These are phyloP conservation scores for Rapana venosa DNA, from an alignment of 2,888 invertebrate species.

Conservation along the genomic window DNA sequence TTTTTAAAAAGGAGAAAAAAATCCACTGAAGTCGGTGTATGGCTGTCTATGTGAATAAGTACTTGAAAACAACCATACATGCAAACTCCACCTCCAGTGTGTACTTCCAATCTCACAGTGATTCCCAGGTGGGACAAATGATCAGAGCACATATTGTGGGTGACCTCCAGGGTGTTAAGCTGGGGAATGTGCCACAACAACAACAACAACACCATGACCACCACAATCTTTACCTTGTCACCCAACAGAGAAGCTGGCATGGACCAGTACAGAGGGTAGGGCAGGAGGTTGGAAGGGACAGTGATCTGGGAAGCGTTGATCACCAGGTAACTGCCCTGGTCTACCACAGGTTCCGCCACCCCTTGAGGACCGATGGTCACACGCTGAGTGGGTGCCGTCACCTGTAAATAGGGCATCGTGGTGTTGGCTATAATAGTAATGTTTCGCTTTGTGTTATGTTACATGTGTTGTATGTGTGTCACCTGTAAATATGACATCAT, in stretches of 20 bases:
- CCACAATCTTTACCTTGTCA: slow-evolving; percentile 83
- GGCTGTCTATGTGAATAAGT: no score
- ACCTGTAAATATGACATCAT: no score
- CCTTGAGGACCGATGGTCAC: slow-evolving; percentile 86
- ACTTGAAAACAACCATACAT: no score
- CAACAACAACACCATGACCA: no score
- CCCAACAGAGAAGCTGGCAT: slow-evolving; percentile 90
- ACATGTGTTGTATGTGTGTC: not conserved
- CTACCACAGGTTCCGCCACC: slow-evolving; percentile 81
- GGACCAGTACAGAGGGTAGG: slow-evolving; percentile 87
- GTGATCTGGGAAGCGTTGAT: slow-evolving; percentile 54
- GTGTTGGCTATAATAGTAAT: not conserved
- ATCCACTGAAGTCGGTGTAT: no score
- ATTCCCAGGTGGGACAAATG: no score
- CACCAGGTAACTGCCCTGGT: slow-evolving; percentile 56
- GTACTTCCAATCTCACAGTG: no score
- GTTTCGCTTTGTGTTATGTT: not conserved
- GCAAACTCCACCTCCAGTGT: no score
- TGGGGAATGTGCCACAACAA: no score
- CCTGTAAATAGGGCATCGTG: slow-evolving; percentile 44
- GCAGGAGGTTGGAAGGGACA: slow-evolving; percentile 47
- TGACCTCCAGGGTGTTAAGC: no score
- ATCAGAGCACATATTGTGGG: no score
- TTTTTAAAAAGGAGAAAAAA: no score
- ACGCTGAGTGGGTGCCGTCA: slow-evolving; percentile 48